A percentile compares a stretch with the other conserved stretches of the same genome.
Conservation (phyloP, 2,113 vertebrate genomes). For the Triplophysa dalaica region DNA sequence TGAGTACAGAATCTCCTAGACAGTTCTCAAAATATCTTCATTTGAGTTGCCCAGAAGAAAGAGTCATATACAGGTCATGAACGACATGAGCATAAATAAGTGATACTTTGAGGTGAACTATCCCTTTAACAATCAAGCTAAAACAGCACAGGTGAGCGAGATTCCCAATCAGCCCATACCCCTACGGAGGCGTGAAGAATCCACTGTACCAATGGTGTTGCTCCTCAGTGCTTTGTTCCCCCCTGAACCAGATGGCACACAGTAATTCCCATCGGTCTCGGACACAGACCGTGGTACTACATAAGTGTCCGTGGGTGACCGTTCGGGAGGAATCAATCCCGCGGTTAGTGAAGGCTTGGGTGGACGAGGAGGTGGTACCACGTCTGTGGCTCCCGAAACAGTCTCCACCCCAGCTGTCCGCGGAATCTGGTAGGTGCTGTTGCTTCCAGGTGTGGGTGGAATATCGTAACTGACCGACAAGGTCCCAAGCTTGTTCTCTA, state of each 20-base stretch:
- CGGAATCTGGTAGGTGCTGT: conserved; percentile 89
- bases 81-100: no score
- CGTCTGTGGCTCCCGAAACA: conserved; percentile 75
- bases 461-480: conserved; percentile 92
- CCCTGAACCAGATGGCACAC: conserved; percentile 78
- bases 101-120: no score
- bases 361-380: conserved; percentile 89
- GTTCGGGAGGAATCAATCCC: conserved; percentile 76
- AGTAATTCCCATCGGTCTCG: conserved; percentile 89
- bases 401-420: conserved; percentile 74
- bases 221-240: conserved; percentile 82
- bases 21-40: no score
- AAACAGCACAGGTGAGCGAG: background rate
- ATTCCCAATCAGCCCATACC: conserved; percentile 70
- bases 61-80: no score
- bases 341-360: conserved; percentile 84
- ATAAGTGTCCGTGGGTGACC: conserved; percentile 87
- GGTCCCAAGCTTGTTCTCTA: conserved; percentile 87
- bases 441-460: conserved; percentile 88
- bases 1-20: no score
- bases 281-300: conserved; percentile 79
- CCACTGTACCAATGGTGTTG: conserved; percentile 89
- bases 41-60: no score
- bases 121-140: no score
- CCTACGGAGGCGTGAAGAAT: conserved; percentile 85